Percentiles rank a stretch among this genome's conserved stretches.
These are phyloP conservation scores for Tympanoctomys barrerae DNA, from an alignment of 2,797 vertebrate genomes.

Conservation along the genomic window DNA sequence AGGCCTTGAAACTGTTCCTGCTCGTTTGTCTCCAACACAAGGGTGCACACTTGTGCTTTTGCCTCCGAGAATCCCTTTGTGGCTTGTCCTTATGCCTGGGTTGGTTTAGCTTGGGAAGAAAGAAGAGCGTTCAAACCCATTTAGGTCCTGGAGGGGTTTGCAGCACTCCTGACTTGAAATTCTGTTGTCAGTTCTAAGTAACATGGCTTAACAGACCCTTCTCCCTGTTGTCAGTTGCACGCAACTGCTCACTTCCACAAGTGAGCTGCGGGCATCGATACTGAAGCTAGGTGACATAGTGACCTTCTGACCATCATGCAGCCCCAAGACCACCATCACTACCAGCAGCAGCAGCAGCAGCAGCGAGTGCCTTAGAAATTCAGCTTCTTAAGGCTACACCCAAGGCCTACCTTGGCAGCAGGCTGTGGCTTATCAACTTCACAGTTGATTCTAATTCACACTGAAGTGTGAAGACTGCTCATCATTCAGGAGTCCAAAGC, in stretches of 20 bases:
- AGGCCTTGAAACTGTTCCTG: conserved; percentile 28
- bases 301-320: background rate
- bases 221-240: background rate
- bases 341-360: background rate
- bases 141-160: conserved; percentile 27
- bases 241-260: background rate
- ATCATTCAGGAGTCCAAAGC: background rate
- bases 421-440: background rate
- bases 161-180: conserved; percentile 7
- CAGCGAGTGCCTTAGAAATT: background rate
- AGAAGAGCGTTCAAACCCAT: conserved; percentile 22
- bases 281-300: background rate
- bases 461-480: background rate
- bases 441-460: background rate
- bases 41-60: conserved; percentile 39
- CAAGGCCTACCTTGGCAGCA: background rate
- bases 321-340: background rate
- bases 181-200: conserved; percentile 49
- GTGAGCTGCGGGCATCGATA: background rate
- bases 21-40: conserved; percentile 67
- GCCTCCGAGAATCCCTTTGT: conserved; percentile 12
- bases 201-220: background rate
- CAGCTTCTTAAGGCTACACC: background rate
- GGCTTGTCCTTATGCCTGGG: conserved; percentile 9
- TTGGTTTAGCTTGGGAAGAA: conserved; percentile 56